Evolutionary conservation across 2,888 invertebrate genomes (phyloP).

Genomic region (Nomada goodeniana): DNA sequence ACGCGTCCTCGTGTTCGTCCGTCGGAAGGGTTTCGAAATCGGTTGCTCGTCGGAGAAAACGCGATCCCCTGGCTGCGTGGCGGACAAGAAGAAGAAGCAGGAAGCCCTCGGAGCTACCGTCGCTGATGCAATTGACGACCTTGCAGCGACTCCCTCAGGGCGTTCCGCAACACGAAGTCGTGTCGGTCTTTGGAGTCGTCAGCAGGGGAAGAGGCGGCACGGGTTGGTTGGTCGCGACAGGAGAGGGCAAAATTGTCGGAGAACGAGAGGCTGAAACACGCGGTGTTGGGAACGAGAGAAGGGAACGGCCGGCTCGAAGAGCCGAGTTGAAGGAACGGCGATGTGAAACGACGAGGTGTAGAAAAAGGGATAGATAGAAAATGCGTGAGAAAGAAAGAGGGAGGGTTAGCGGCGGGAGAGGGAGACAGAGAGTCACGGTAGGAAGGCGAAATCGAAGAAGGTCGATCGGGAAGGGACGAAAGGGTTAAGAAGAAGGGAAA

Average conservation of each 20-base stretch:
- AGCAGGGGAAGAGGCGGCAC: constrained; percentile 20
- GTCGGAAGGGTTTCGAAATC: not conserved
- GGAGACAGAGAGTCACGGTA: not conserved
- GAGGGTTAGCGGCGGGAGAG: not conserved
- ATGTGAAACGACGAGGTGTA: not conserved
- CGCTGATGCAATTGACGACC: constrained; percentile 66
- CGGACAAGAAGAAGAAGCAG: constrained; percentile 37
- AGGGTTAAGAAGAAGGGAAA: not conserved
- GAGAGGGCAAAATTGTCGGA: constrained; percentile 35
- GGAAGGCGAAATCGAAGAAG: not conserved
- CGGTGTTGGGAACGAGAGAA: constrained; percentile 3
- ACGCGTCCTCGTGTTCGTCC: not conserved
- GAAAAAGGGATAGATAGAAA: not conserved
- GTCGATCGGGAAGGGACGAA: too few species aligned
- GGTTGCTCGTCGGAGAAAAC: not conserved
- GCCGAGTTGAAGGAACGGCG: not conserved
- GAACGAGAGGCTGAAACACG: constrained; percentile 14
- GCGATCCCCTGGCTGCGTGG: not conserved
- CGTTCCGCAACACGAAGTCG: constrained; percentile 69
- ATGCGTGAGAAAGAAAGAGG: too few species aligned
- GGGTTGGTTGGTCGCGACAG: constrained; percentile 12
- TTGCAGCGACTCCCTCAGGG: constrained; percentile 60
- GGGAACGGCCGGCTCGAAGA: not conserved
- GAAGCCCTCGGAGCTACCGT: constrained; percentile 50
- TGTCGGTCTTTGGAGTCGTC: constrained; percentile 53